Evolutionary conservation across 1,140 invertebrate species (phyloP).

Genomic region (Aporrectodea caliginosa): DNA sequence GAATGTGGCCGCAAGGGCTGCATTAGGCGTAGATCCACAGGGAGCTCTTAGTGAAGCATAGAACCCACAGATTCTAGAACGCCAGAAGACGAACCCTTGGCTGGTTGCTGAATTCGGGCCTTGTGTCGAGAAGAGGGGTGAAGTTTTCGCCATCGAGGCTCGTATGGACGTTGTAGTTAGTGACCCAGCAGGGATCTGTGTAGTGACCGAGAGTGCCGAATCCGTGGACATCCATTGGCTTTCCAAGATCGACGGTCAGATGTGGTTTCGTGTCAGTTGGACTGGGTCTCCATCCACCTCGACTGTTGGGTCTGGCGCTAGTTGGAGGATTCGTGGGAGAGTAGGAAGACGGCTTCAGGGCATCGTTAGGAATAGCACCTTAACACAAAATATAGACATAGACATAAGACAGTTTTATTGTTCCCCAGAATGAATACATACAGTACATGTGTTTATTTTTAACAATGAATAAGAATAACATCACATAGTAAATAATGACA

Average conservation of each 20-base stretch:
- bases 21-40: too few species aligned
- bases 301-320: background rate
- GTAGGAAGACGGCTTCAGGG: background rate
- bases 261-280: background rate
- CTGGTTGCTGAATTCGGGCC: background rate
- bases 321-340: background rate
- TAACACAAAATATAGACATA: too few species aligned
- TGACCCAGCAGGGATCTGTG: slow-evolving; percentile 4
- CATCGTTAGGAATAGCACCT: background rate
- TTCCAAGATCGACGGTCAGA: background rate
- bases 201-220: background rate
- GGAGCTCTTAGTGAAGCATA: too few species aligned
- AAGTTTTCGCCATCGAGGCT: background rate
- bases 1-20: too few species aligned
- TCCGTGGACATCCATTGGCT: slow-evolving; percentile 1
- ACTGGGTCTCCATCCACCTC: background rate
- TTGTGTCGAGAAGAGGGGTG: background rate
- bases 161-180: background rate
- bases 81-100: background rate
- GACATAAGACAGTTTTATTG: too few species aligned
- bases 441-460: too few species aligned
- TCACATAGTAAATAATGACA: too few species aligned
- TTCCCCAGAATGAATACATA: too few species aligned
- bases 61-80: too few species aligned
- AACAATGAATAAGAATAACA: too few species aligned